These are phyloP conservation scores for Microtus montanus DNA, from an alignment of 2,113 vertebrate species.

Conservation along the genomic window DNA sequence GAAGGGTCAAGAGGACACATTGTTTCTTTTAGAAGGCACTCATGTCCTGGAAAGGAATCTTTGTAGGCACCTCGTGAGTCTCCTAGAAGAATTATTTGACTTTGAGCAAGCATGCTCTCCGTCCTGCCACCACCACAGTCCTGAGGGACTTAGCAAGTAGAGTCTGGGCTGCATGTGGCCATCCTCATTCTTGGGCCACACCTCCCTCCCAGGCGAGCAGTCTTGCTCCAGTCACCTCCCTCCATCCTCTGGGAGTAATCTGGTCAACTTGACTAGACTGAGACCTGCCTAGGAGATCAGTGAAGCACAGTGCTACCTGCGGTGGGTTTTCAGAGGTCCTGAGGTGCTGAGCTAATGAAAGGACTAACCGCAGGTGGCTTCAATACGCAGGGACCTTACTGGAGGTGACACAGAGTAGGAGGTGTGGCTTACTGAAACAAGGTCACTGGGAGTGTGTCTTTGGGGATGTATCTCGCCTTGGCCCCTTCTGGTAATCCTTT, in stretches of 20 bases:
- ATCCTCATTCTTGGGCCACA: neutral
- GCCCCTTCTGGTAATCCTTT: neutral
- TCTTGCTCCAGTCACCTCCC: neutral
- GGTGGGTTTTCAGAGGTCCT: neutral
- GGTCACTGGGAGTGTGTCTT: neutral
- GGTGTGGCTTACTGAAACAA: neutral
- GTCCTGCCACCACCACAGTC: neutral
- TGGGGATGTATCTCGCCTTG: neutral
- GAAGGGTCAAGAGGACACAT: neutral
- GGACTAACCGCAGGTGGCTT: neutral
- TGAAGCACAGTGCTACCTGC: too few relatives aligned
- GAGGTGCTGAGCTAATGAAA: neutral
- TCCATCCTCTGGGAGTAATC: neutral
- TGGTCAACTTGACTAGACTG: neutral
- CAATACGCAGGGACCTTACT: neutral
- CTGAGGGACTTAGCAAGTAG: fast-evolving
- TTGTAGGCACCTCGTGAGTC: neutral
- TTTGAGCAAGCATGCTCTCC: neutral
- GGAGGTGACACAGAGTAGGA: neutral
- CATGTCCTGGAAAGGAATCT: neutral
- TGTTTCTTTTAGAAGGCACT: neutral
- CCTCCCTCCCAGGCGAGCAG: too few relatives aligned
- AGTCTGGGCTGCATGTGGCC: neutral
- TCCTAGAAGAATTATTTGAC: neutral
- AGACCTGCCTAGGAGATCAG: neutral